These are phyloP conservation scores for Crossaster papposus DNA, from an alignment of 53 echinoderm and acorn worm species.

Conservation along the genomic window DNA sequence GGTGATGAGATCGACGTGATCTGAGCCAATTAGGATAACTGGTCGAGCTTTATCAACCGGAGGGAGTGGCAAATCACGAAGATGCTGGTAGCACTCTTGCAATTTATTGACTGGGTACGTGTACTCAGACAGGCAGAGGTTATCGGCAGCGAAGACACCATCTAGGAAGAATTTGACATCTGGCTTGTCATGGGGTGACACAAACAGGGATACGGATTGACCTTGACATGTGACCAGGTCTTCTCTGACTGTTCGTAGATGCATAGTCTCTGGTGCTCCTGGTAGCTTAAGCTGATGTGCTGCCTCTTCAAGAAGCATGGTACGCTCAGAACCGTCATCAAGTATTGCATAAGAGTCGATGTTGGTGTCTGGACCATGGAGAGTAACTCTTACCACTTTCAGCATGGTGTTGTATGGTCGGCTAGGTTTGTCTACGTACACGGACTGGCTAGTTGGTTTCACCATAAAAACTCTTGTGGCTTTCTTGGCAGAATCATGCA, in stretches of 20 bases:
- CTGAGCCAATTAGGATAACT: constrained; percentile 52
- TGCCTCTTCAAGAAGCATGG: constrained; percentile 19
- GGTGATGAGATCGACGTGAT: constrained; percentile 33
- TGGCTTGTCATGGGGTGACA: constrained; percentile 25
- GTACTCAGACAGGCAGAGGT: constrained; percentile 22
- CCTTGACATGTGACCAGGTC: constrained; percentile 27
- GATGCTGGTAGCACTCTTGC: constrained; percentile 5
- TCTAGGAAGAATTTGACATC: constrained; percentile 12
- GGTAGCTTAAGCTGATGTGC: constrained; percentile 18
- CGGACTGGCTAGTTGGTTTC: constrained; percentile 3
- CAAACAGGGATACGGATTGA: constrained; percentile 14
- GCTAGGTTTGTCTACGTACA: constrained; percentile 26
- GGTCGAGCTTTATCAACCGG: constrained; percentile 14
- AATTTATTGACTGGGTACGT: constrained; percentile 7
- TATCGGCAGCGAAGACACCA: constrained; percentile 5
- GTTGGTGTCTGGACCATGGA: constrained; percentile 4
- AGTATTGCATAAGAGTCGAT: constrained; percentile 37
- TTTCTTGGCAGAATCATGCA: constrained; percentile 25
- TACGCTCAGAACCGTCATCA: constrained; percentile 47
- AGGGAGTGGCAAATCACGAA: constrained; percentile 13
- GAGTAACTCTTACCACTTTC: constrained; percentile 12
- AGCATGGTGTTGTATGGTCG: constrained; percentile 9
- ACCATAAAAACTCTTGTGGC: constrained; percentile 13
- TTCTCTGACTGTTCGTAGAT: constrained; percentile 28
- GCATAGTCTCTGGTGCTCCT: constrained; percentile 14